Evolutionary conservation across 2,113 vertebrate species (phyloP), one percentile per base, ranked within the genome.

Genomic region (Ceratotherium simum): DNA sequence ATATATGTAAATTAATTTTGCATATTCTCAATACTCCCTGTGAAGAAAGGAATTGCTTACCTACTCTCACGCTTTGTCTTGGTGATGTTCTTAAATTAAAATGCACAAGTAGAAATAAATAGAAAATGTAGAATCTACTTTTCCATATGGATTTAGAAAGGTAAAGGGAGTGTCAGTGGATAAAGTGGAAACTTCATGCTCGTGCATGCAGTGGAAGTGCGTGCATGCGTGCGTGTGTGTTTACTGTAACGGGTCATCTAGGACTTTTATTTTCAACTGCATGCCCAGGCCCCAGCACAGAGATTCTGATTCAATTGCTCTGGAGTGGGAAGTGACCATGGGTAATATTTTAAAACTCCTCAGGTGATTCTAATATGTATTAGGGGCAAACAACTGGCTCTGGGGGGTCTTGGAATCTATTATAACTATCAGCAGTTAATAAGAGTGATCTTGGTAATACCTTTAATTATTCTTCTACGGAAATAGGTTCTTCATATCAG

Each of bases 21-120:
- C 13, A 84, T 91, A 69, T 51, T 69, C 51, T 90, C 42, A 93
- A 33, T 56, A 93, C 4, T 88, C 23, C 51, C 75, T 81, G 46
- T 62, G 36, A 76, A 85, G 42, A 89, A 91, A 86, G 6, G 18
- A 76, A 94, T 82, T 84, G 46, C 42, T 75, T 84, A 70, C 20
- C 25, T 89, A 76, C 21, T 69, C 13, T 95, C 16, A 56, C 2
- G 11, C 23, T 93, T 80, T 42, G 42, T 90, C 10, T 79, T 92
- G 73, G 46, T 96, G 72, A 81, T 94, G 62, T 67, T 65, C 17
- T 79, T 90, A 64, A 21, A 56, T 67, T 85, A 72, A 96, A 95
- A 91, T 86, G 36, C 20, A 64, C 27, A 62, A 20, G 72, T 31
- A 81, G 36, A 21, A 91, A 95, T 72, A 51, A 75, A 18, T 67